Percentiles rank a stretch among this genome's conserved stretches.
Evolutionary conservation across 2,797 vertebrate genomes (phyloP).

Genomic region (Girardinus metallicus): DNA sequence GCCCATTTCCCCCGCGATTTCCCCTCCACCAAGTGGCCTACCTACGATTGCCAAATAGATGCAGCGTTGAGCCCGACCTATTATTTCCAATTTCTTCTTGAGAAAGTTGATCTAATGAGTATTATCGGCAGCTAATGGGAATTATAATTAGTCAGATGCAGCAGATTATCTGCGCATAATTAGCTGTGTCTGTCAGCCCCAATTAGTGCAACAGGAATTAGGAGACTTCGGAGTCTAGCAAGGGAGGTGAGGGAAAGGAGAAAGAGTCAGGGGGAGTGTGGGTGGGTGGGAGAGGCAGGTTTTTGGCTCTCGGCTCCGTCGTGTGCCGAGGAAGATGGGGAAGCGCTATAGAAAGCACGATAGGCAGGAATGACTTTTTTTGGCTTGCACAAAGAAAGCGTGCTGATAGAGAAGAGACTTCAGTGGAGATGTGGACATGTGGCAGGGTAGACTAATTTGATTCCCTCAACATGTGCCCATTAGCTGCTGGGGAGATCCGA

Average conservation of each 20-base stretch:
- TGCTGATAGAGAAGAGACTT: slow-evolving; percentile 40
- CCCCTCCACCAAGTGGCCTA: slow-evolving; percentile 1
- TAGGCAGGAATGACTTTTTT: slow-evolving; percentile 37
- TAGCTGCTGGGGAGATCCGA: background rate
- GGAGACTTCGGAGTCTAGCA: slow-evolving; percentile 69
- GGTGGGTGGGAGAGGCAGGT: slow-evolving; percentile 41
- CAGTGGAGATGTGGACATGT: slow-evolving; percentile 2
- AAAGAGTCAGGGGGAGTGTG: slow-evolving; percentile 11
- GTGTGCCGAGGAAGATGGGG: slow-evolving; percentile 29
- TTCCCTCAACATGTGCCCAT: slow-evolving; percentile 12
- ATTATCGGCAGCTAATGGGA: slow-evolving; percentile 85
- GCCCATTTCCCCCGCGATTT: background rate
- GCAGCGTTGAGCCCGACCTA: slow-evolving; percentile 56
- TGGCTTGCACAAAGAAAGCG: slow-evolving; percentile 21
- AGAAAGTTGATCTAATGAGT: slow-evolving; percentile 88
- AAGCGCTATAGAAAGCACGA: slow-evolving; percentile 50
- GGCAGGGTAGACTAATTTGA: slow-evolving; percentile 11
- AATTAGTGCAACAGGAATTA: slow-evolving; percentile 85
- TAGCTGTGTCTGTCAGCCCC: slow-evolving; percentile 85
- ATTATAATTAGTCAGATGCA: slow-evolving; percentile 88
- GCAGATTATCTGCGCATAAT: slow-evolving; percentile 87
- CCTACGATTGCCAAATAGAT: slow-evolving; percentile 63
- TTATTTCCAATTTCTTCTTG: slow-evolving; percentile 83
- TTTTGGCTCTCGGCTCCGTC: slow-evolving; percentile 60
- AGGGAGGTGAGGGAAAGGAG: slow-evolving; percentile 20